Base-by-base conservation (phyloP, 2,113 vertebrate genomes). In the Solenodon paradoxus region DNA sequence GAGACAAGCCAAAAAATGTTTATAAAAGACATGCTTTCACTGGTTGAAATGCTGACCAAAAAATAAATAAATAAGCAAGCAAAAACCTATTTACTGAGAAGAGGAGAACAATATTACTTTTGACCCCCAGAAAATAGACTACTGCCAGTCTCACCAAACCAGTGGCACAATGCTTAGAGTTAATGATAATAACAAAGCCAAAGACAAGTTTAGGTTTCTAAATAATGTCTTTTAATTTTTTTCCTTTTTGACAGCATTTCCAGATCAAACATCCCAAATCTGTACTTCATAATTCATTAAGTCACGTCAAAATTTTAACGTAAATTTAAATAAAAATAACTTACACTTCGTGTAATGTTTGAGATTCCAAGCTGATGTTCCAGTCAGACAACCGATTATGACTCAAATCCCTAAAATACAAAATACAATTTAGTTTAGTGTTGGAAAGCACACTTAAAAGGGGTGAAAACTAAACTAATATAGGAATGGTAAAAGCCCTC, bases 261-360 rank as follows among this genome's bases (percentile, higher is more conserved):
- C 64, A 13, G 30, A 91, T 3, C 81, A 28, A 85, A 92, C 45
- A 94, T 38, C 3, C 59, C n/a, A 72, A 83, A 81, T 68, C n/a
- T n/a, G n/a, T n/a, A n/a, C n/a, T n/a, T 90, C 53, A 57, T 42
- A 90, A 78, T 38, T 42, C 78, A 74, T 47, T 66, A 88, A 61
- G 66, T 95, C 57, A 94, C 15, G 53, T 86, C 38, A 69, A 89
- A 2, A 97, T 77, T 77, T 75, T 80, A 95, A 92, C 69, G 49
- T 64, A 94, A 66, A 55, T 55, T 83, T 83, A 94, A 97, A 96
- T 83, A 88, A 96, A 79, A 93, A 87, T 85, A 94, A 98, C 99
- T 99, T 98, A 99, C 99, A 99, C 98, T 98, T 99, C 99, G 94
- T 98, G 98, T 55, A 99, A 98, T 0, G 95, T 98, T 84, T 96